Evolutionary conservation across 2,113 vertebrate species (phyloP).

Genomic region (Sigmodon hispidus): DNA sequence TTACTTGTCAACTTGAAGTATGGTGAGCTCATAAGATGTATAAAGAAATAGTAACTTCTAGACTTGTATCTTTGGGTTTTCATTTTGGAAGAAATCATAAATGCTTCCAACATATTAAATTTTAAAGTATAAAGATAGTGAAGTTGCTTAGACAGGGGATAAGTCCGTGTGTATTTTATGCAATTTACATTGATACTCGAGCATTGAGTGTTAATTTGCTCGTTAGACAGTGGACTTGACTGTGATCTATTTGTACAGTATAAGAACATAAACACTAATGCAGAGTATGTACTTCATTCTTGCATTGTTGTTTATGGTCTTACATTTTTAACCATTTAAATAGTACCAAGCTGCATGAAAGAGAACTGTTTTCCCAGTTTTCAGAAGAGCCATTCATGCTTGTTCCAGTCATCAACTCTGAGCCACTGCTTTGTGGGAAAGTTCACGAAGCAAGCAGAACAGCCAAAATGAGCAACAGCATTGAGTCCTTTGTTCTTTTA

Average conservation of each 20-base stretch:
- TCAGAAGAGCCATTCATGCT: not conserved
- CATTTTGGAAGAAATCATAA: not conserved
- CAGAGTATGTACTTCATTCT: not conserved
- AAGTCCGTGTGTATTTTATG: not conserved
- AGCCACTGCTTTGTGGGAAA: not conserved
- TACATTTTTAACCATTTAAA: conserved; percentile 5
- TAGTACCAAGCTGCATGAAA: not conserved
- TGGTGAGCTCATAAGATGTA: not conserved
- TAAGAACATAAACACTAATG: too few relatives aligned
- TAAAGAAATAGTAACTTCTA: conserved; percentile 38
- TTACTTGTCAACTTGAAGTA: not conserved
- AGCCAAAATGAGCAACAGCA: not conserved
- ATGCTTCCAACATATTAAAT: conserved; percentile 21
- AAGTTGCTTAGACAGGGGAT: not conserved
- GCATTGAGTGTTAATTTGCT: not conserved
- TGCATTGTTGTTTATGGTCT: not conserved
- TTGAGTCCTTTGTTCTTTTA: not conserved
- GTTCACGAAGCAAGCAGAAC: not conserved
- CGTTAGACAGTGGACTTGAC: conserved; percentile 9
- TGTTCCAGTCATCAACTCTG: not conserved
- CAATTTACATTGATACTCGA: conserved; percentile 17
- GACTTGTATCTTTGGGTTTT: conserved; percentile 18
- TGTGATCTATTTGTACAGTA: not conserved
- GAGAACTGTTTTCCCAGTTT: conserved; percentile 1
- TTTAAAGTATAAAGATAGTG: not conserved